Percentiles rank a stretch among this genome's conserved stretches.
phyloP scores from a whole-genome alignment of 1,140 invertebrate species.

The Apis florea region DNA sequence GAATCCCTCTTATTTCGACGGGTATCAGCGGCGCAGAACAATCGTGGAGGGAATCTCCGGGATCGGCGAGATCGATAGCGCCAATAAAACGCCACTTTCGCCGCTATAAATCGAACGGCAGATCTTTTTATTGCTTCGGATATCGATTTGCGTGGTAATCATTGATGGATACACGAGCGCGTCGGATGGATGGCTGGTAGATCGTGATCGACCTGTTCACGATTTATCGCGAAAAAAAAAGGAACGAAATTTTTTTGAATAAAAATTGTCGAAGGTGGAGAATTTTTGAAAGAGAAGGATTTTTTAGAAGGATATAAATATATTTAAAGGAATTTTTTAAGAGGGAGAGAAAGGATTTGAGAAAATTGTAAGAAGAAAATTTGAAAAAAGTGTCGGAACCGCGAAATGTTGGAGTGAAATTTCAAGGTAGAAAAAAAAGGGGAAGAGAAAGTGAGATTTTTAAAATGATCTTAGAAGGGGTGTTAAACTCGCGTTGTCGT shows the following conservation, averaged over 20 bases:
- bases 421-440: too few relatives aligned
- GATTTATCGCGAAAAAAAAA: not conserved
- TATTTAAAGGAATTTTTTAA: too few relatives aligned
- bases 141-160: conserved; percentile 28
- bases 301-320: not conserved
- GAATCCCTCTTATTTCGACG: conserved; percentile 54
- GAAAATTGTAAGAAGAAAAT: too few relatives aligned
- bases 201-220: not conserved
- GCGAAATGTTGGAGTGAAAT: too few relatives aligned
- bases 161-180: conserved; percentile 9
- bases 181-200: not conserved
- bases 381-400: too few relatives aligned
- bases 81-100: conserved; percentile 57
- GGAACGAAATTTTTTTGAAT: too few relatives aligned
- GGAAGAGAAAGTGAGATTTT: too few relatives aligned
- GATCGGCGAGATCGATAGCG: conserved; percentile 54
- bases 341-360: too few relatives aligned
- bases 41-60: conserved; percentile 34
- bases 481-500: not conserved
- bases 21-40: conserved; percentile 34
- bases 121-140: conserved; percentile 38
- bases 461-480: not conserved
- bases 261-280: too few relatives aligned
- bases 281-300: too few relatives aligned
- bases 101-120: conserved; percentile 41